phyloP scores from a whole-genome alignment of 1,140 invertebrate genomes.

The Pachypeltis micranthus region DNA sequence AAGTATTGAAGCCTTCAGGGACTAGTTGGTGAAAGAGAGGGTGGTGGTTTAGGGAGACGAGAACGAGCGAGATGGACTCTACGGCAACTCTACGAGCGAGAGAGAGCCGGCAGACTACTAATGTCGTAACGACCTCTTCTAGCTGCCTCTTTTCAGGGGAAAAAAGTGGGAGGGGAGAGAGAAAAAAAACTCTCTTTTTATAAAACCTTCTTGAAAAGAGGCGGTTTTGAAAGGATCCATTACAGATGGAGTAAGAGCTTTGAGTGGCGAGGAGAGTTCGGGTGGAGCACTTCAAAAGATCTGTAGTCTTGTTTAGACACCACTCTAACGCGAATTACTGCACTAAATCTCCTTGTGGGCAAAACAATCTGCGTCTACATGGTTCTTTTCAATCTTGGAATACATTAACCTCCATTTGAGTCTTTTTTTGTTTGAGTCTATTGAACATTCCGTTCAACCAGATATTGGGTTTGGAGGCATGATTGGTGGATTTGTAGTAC shows the following conservation, averaged over 20 bases:
- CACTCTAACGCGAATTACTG: slow-evolving; percentile 4
- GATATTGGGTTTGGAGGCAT: too few species aligned
- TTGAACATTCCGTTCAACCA: too few species aligned
- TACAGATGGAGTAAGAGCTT: slow-evolving; percentile 8
- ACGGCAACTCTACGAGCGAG: background rate
- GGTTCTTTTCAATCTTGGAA: too few species aligned
- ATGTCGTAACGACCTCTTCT: slow-evolving; percentile 5
- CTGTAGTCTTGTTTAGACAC: slow-evolving; percentile 6
- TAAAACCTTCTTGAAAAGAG: slow-evolving; percentile 8
- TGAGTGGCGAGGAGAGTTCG: too few species aligned
- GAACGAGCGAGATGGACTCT: too few species aligned
- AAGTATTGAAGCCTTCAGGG: background rate
- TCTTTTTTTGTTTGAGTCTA: too few species aligned
- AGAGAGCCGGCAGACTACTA: background rate
- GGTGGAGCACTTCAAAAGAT: background rate
- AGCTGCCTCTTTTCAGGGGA: slow-evolving; percentile 5
- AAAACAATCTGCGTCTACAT: background rate
- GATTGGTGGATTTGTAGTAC: too few species aligned
- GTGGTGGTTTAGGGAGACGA: background rate
- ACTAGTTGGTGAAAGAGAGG: too few species aligned
- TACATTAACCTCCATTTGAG: too few species aligned
- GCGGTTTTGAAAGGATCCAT: slow-evolving; percentile 8
- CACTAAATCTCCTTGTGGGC: slow-evolving; percentile 1
- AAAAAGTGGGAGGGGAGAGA: too few species aligned
- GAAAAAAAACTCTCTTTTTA: slow-evolving; percentile 8